These are phyloP conservation scores for Perithous albicinctus DNA, from an alignment of 2,888 invertebrate genomes.

Conservation along the genomic window DNA sequence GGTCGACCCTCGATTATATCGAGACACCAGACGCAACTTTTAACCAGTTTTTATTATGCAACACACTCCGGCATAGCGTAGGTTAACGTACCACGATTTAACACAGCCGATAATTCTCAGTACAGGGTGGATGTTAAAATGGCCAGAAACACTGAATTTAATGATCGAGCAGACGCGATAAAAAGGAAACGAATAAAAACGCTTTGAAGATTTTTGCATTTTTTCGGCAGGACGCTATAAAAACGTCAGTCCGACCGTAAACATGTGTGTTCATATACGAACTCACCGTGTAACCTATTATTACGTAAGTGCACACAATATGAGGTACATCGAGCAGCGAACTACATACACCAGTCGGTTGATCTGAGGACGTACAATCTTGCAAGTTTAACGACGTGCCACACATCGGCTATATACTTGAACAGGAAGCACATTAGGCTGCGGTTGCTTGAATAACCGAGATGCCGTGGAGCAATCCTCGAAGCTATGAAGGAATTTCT, in stretches of 20 bases:
- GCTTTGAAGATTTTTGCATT: not conserved
- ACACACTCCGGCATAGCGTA: conserved; percentile 6
- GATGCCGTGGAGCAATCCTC: not conserved
- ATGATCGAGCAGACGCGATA: conserved; percentile 1
- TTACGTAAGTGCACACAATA: not conserved
- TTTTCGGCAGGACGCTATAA: not conserved
- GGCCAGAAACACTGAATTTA: not conserved
- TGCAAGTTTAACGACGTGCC: not conserved
- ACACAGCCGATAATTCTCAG: conserved; percentile 24
- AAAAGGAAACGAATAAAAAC: not conserved
- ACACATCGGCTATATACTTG: not conserved
- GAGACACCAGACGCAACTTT: conserved; percentile 50
- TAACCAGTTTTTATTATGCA: conserved; percentile 64
- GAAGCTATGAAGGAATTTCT: too few species aligned
- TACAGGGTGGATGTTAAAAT: not conserved
- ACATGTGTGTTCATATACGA: conserved; percentile 2
- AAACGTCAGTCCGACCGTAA: not conserved
- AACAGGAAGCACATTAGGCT: not conserved
- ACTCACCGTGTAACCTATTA: not conserved
- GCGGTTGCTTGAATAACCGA: not conserved
- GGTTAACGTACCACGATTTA: conserved; percentile 16
- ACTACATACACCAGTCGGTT: not conserved
- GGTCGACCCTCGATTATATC: conserved; percentile 62
- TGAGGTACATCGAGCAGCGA: conserved; percentile 3
- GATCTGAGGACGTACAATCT: conserved; percentile 1